phyloP scores from a whole-genome alignment of 2,797 vertebrate genomes.

The Characodon lateralis region DNA sequence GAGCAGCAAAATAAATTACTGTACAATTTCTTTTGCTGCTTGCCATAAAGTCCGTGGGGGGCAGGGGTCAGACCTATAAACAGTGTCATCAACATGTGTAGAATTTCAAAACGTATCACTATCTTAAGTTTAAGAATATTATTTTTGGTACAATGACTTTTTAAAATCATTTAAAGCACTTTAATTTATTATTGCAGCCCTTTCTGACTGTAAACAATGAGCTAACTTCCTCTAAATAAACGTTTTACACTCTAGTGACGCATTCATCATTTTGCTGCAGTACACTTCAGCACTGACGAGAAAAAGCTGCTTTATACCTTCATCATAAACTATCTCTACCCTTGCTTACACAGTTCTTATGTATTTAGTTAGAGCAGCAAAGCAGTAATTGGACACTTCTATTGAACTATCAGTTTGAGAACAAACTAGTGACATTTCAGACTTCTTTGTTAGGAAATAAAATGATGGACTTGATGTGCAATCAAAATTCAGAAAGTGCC shows the following conservation, averaged over 20 bases:
- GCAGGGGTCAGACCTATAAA: too few relatives aligned
- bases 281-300: neutral
- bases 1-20: neutral
- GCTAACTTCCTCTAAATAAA: neutral
- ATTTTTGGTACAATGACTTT: neutral
- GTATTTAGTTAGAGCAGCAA: neutral
- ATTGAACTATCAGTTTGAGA: neutral
- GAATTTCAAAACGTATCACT: neutral
- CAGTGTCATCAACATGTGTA: neutral
- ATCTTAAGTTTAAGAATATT: neutral
- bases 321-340: neutral
- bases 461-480: neutral
- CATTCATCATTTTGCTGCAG: neutral
- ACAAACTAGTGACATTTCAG: neutral
- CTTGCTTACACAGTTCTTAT: neutral
- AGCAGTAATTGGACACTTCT: neutral
- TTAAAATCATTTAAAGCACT: neutral
- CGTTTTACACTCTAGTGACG: neutral
- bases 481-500: conserved; percentile 19
- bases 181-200: neutral
- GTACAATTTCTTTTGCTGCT: neutral
- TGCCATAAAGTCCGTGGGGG: neutral
- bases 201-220: neutral
- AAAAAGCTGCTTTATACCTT: neutral
- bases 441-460: neutral